These are phyloP conservation scores for Astyanax mexicanus DNA, from an alignment of 2,797 vertebrate species.

Conservation along the genomic window DNA sequence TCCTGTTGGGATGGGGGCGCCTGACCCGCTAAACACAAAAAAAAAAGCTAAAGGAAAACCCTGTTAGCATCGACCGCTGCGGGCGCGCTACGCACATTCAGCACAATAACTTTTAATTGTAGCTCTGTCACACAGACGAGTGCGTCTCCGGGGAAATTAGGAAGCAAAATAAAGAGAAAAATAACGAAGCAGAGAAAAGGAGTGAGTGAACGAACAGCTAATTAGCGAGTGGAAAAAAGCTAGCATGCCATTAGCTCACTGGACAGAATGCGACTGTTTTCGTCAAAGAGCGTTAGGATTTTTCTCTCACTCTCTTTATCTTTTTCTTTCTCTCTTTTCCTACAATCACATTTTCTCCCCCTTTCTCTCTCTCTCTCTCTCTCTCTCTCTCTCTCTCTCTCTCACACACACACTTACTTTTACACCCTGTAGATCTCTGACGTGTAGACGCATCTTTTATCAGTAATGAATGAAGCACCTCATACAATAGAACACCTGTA, in stretches of 20 bases:
- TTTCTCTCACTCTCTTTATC: neutral
- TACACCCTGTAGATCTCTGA: too few relatives aligned
- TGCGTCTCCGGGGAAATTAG: slow-evolving; percentile 13
- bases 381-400: slow-evolving; percentile 3
- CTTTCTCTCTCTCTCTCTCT: neutral
- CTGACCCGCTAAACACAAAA: neutral
- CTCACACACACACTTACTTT: neutral
- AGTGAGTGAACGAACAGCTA: neutral
- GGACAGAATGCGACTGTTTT: neutral
- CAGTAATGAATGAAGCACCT: too few relatives aligned
- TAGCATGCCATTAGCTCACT: neutral
- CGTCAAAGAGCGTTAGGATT: neutral
- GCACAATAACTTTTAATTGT: slow-evolving; percentile 11
- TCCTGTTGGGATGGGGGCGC: too few relatives aligned
- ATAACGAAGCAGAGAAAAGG: neutral
- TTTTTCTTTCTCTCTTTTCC: neutral
- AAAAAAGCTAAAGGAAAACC: neutral
- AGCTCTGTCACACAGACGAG: slow-evolving; percentile 4
- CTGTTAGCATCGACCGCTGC: neutral
- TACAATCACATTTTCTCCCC: neutral
- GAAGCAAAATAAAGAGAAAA: neutral
- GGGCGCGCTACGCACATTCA: neutral
- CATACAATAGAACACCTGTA: too few relatives aligned
- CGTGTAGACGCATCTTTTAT: too few relatives aligned
- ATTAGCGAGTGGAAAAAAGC: neutral